These are phyloP conservation scores for Xenopus laevis DNA, from an alignment of 2,113 vertebrate species.

Conservation along the genomic window DNA sequence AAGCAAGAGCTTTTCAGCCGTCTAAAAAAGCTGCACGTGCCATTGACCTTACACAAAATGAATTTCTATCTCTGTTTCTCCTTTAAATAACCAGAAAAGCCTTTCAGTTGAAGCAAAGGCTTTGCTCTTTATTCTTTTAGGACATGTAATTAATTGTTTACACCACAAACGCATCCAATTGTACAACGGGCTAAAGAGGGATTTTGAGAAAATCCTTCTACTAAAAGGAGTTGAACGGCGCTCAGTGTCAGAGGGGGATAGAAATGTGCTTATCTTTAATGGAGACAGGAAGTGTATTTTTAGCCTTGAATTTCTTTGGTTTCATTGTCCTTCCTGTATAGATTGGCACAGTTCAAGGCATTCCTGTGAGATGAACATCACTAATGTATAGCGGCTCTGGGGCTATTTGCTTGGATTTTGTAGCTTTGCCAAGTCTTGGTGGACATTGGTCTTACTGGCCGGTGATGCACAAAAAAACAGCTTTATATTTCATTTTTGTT, in stretches of 20 bases:
- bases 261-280: slow-evolving; percentile 26
- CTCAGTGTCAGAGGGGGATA: neutral
- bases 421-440: too few species aligned
- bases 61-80: too few species aligned
- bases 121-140: neutral
- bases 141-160: neutral
- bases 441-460: too few species aligned
- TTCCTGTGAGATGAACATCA: neutral
- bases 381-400: too few species aligned
- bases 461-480: too few species aligned
- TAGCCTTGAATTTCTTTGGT: slow-evolving; percentile 1
- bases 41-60: too few species aligned
- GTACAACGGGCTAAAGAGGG: neutral
- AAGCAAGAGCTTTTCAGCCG: too few species aligned
- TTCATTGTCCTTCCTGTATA: slow-evolving; percentile 29
- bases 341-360: neutral
- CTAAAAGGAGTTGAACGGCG: neutral
- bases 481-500: too few species aligned
- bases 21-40: too few species aligned
- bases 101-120: too few species aligned
- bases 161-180: neutral
- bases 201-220: neutral
- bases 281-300: slow-evolving; percentile 37
- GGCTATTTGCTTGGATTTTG: too few species aligned
- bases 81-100: too few species aligned